Evolutionary conservation across 2,797 vertebrate species (phyloP).

Genomic region (Sebastiscus albofasciatus): DNA sequence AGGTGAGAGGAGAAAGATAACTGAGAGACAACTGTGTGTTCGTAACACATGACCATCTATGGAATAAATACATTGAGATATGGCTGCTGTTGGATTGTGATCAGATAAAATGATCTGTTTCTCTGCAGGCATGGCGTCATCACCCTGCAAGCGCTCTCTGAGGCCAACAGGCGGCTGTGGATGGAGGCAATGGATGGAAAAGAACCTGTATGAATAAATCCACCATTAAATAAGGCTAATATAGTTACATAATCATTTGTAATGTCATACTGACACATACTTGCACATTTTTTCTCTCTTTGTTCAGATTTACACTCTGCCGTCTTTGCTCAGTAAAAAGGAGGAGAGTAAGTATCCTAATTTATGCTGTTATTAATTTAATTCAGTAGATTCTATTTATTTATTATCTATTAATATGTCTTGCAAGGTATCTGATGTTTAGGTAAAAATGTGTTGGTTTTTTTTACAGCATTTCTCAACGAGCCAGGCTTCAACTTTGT

Average conservation of each 20-base stretch:
- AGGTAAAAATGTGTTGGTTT: not conserved
- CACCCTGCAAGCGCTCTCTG: conserved; percentile 95
- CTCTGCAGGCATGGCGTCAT: conserved; percentile 92
- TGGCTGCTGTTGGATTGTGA: not conserved
- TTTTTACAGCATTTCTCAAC: conserved; percentile 92
- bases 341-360: conserved; percentile 93
- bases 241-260: not conserved
- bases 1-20: conserved; percentile 82
- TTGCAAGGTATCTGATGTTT: not conserved
- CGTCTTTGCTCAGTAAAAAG: conserved; percentile 97
- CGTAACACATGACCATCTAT: not conserved
- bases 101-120: not conserved
- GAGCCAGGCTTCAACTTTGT: conserved; percentile 96
- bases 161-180: conserved; percentile 96
- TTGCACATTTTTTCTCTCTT: conserved; percentile 3
- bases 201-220: conserved; percentile 88
- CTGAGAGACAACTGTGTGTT: not conserved
- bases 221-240: not conserved
- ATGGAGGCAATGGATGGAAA: conserved; percentile 99
- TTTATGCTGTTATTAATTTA: not conserved
- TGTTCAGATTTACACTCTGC: conserved; percentile 94
- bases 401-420: not conserved
- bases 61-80: not conserved
- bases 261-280: not conserved
- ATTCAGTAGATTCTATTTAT: not conserved